Evolutionary conservation across 64 coral and sea anemone genomes (phyloP), one percentile per base, ranked within the genome.

Genomic region (Actinia equina): DNA sequence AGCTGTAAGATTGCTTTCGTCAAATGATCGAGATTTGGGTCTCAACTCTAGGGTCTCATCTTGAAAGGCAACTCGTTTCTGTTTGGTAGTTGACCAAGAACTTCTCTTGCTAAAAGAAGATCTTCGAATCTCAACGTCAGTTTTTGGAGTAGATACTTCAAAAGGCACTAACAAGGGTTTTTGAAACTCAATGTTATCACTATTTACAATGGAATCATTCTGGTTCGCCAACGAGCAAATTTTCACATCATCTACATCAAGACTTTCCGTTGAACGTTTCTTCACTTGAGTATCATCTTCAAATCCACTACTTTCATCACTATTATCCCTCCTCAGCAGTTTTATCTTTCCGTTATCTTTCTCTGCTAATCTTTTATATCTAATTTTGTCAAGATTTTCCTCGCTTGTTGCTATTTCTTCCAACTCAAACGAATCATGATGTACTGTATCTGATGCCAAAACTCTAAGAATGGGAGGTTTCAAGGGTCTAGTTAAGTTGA

Each of bases 251-350:
- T 26, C 69, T 13, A 41, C 69, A 81, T 81, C 43, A 62, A 16
- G 83, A 61, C 49, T 25, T 86, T 86, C 82, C 17, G 60, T 55
- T 86, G 17, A 58, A 13, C 18, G 71, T 27, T 25, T 91, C 83
- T 77, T 91, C 41, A n/a, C 83, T 3, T 42, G 82, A 12, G 51
- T n/a, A 70, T 85, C 91, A 82, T 95, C 94, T 83, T 91, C 94
- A 88, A 95, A 95, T 13, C 94, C 94, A 23, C 94, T 95, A 16
- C 94, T 92, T 59, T 89, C 90, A 52, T 87, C 94, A 43, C 94
- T 95, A n/a, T 92, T 85, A 43, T 89, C 91, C 53, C 94, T 59
- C 17, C 57, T 89, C 7, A 95, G 16, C 62, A 65, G 8, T 87
- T 86, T 54, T 71, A 20, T 20, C 25, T 12, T 77, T 77, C 43